A percentile compares a stretch with the other conserved stretches of the same genome.
Evolutionary conservation across 2,797 vertebrate species (phyloP).

Genomic region (Zenarchopterus dispar): DNA sequence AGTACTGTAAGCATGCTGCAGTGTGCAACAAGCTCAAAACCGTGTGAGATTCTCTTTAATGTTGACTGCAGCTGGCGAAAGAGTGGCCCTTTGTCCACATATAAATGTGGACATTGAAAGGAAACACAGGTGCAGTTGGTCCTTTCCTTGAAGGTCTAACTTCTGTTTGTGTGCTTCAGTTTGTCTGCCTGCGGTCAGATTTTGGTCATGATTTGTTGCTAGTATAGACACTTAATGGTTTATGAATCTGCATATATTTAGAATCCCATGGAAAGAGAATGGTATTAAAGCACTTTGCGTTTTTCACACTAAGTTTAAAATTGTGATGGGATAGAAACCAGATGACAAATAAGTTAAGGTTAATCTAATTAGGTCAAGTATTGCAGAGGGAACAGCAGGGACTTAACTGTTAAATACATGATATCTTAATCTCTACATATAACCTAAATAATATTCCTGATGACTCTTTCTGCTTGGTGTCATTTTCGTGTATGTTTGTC

Average conservation of each 20-base stretch:
- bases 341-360: constrained; percentile 10
- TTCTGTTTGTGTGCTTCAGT: too few relatives aligned
- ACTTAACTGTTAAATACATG: not conserved
- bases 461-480: not conserved
- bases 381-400: constrained; percentile 4
- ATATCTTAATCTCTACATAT: not conserved
- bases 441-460: not conserved
- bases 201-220: too few relatives aligned
- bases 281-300: too few relatives aligned
- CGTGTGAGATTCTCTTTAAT: constrained; percentile 2
- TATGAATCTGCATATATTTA: too few relatives aligned
- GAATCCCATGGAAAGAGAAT: too few relatives aligned
- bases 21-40: not conserved
- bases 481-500: not conserved
- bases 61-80: not conserved
- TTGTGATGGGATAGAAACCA: constrained; percentile 4
- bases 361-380: not conserved
- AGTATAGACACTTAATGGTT: too few relatives aligned
- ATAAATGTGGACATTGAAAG: constrained; percentile 2
- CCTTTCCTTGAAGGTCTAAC: too few relatives aligned
- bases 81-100: not conserved
- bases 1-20: too few relatives aligned
- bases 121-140: too few relatives aligned
- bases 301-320: too few relatives aligned
- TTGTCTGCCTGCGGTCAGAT: too few relatives aligned